These are phyloP conservation scores for Keiferia lycopersicella DNA, from an alignment of 2,888 invertebrate genomes.

Conservation along the genomic window DNA sequence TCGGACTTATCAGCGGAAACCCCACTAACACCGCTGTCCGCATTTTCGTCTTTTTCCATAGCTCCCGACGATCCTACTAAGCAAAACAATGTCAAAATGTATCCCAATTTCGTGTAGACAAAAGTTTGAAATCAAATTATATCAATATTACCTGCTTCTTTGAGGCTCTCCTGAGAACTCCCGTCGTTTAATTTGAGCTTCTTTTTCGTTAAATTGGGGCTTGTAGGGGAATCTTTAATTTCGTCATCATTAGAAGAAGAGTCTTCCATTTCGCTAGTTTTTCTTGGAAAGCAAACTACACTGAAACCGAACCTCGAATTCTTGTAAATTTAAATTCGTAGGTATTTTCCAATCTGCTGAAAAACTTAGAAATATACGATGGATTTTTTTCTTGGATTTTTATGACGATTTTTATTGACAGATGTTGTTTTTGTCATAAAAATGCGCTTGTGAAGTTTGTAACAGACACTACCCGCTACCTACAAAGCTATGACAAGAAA, in stretches of 20 bases:
- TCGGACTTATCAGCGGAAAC: constrained; percentile 75
- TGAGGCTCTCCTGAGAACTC: constrained; percentile 69
- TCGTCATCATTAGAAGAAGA: constrained; percentile 71
- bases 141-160: constrained; percentile 56
- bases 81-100: constrained; percentile 44
- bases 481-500: too few relatives aligned
- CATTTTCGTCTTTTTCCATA: constrained; percentile 61
- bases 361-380: constrained; percentile 41
- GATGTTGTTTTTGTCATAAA: constrained; percentile 32
- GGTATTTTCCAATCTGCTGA: constrained; percentile 8
- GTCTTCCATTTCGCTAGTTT: constrained; percentile 65
- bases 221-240: constrained; percentile 56
- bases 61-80: constrained; percentile 50
- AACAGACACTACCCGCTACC: not conserved
- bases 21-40: constrained; percentile 69
- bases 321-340: constrained; percentile 27
- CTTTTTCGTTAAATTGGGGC: constrained; percentile 63
- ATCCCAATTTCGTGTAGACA: constrained; percentile 50
- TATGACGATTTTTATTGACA: constrained; percentile 41
- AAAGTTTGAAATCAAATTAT: constrained; percentile 30
- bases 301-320: constrained; percentile 13
- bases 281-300: constrained; percentile 25
- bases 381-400: constrained; percentile 47
- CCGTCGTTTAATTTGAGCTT: constrained; percentile 74
- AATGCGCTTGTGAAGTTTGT: constrained; percentile 20